Conservation (phyloP, 2,797 vertebrate genomes). For the Tarsius wallacei region DNA sequence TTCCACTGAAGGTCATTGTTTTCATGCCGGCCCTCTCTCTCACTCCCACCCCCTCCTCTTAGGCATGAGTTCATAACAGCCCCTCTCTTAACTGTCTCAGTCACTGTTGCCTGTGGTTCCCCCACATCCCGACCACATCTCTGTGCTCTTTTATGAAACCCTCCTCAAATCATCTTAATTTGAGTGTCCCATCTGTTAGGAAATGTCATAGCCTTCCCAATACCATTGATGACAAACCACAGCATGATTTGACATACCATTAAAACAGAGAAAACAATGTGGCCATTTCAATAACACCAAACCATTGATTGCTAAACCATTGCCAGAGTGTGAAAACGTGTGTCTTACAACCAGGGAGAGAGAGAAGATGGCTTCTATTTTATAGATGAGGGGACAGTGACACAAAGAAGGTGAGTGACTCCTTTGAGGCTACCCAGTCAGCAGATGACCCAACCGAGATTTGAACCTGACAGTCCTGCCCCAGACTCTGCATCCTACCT, state of each 20-base stretch:
- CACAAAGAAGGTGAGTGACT: neutral
- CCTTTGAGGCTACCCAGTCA: accelerated
- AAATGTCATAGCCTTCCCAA: neutral
- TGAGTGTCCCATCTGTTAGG: neutral
- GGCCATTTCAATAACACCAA: accelerated
- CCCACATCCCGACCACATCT: neutral
- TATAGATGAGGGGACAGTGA: accelerated
- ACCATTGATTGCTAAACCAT: too few species aligned
- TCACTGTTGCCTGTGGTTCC: accelerated
- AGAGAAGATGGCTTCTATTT: too few species aligned
- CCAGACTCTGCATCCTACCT: neutral
- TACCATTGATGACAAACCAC: neutral
- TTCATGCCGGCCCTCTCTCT: neutral
- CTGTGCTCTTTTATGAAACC: neutral
- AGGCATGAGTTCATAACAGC: neutral
- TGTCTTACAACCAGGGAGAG: neutral
- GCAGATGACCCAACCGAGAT: neutral
- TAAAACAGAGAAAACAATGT: neutral
- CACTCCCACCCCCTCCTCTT: accelerated
- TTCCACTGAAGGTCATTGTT: neutral
- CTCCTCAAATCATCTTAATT: neutral
- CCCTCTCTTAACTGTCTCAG: neutral
- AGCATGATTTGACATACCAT: neutral
- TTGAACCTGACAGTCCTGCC: too few species aligned
- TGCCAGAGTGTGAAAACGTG: neutral